Base-by-base conservation (phyloP, 2,888 invertebrate species). In the Parapristionchus giblindavisi region DNA sequence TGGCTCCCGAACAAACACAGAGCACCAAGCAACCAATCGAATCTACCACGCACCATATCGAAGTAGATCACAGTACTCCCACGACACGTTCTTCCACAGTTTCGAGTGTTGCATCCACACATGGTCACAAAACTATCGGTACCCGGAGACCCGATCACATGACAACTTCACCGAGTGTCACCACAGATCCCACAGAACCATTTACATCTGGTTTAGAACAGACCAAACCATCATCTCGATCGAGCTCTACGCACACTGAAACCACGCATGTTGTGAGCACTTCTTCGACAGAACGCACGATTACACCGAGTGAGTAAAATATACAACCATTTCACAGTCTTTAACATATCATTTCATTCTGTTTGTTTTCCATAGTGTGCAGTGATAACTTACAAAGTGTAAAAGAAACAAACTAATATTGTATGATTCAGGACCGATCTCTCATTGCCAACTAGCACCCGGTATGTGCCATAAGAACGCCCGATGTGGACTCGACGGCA, bases 401-500 rank as follows among this genome's bases (percentile, higher is more conserved):
- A 21, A 29, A 48, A 52, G 32, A 2, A 24, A 34, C 61, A 48
- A 52, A 54, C 56, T 34, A 27, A 8, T 3, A 38, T 43, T 24
- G 29, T 8, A 1, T 21, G n/a, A 11, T 61, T 54, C 40, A 29
- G 24, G 58, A 27, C 60, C 29, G 60, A 24, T n/a, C 2, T 24
- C 38, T 17, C 1, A 29, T 76, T 84, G 84, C 61, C 77, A 66
- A 40, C 56, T 79, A 24, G 78, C 82, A 27, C 71, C 77, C 6
- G 75, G 61, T 27, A 63, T 85, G 51, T 85, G 85, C 73, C 82
- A 84, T 58, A 48, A 56, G 27, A 75, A 84, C 32, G 85, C 84
- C 3, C 61, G 56, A 21, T 84, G 84, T 58, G 75, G 38, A 14
- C 75, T 77, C 32, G 80, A 80, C 76, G 83, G 82, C 27, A 68